Evolutionary conservation across 2,888 invertebrate genomes (phyloP).

Genomic region (Caenorhabditis imperialis): DNA sequence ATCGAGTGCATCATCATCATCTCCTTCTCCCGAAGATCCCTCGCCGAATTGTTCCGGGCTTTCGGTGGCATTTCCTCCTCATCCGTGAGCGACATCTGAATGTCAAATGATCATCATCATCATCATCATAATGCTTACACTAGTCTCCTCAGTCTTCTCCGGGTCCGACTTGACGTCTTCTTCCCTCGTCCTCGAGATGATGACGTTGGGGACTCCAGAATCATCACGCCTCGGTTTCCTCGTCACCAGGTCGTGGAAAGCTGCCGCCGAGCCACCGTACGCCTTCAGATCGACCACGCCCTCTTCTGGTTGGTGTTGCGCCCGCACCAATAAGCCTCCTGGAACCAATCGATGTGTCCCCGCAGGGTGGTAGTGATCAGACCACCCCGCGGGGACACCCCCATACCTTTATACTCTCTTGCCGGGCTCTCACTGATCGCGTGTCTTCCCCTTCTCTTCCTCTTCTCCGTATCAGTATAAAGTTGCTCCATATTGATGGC

Average conservation of each 20-base stretch:
- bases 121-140: slow-evolving; percentile 48
- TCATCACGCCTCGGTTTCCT: slow-evolving; percentile 30
- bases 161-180: slow-evolving; percentile 68
- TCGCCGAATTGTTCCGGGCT: slow-evolving; percentile 23
- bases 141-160: slow-evolving; percentile 72
- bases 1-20: slow-evolving; percentile 58
- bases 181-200: slow-evolving; percentile 64
- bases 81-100: slow-evolving; percentile 71
- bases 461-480: slow-evolving; percentile 57
- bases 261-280: slow-evolving; percentile 60
- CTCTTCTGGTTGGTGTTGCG: slow-evolving; percentile 60
- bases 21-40: slow-evolving; percentile 46
- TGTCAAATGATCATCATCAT: slow-evolving; percentile 2
- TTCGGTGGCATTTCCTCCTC: slow-evolving; percentile 67
- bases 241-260: slow-evolving; percentile 58
- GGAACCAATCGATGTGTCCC: slow-evolving; percentile 3
- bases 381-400: no score
- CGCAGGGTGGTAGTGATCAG: no score
- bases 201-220: slow-evolving; percentile 61
- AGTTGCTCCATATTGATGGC: slow-evolving; percentile 67
- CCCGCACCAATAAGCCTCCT: slow-evolving; percentile 72
- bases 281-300: slow-evolving; percentile 63
- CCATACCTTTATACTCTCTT: slow-evolving; percentile 62
- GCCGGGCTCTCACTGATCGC: slow-evolving; percentile 66
- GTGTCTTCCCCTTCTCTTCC: slow-evolving; percentile 55